Evolutionary conservation across 2,113 vertebrate species (phyloP), one percentile per base, ranked within the genome.

Genomic region (Otolemur garnettii): DNA sequence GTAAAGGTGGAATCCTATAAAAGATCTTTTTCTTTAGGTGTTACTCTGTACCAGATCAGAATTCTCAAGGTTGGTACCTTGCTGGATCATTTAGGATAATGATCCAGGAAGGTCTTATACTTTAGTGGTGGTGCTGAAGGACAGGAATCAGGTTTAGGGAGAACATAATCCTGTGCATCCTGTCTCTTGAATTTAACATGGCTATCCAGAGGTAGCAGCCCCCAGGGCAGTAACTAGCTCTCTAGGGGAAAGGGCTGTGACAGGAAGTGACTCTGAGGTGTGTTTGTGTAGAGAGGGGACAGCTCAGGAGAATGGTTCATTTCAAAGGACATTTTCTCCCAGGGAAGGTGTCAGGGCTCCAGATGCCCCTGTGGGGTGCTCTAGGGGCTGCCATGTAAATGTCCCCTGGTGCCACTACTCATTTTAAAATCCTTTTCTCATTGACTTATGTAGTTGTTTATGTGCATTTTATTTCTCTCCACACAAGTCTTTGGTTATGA

Each of bases 381-480:
- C 62, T 28, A 28, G 74, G 95, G 74, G 7, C 79, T 86, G 55
- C 22, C 57, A 38, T 53, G 42, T 66, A 60, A 71, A 87, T 21
- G 26, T 95, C 59, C 86, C 64, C 42, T 28, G 6, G 59, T 38
- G 55, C 24, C 42, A 35, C 21, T 75, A 55, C 89, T 83, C 45
- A 83, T 42, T 83, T 77, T 11, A 14, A 87, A 87, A 77, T 72
- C 5, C 18, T 45, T 75, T 94, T 87, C 62, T 75, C 1, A 0
- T 66, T 72, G 74, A 96, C 26, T 95, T 21, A 9, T 22, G 60
- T 6, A 74, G 42, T 83, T 89, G 62, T 80, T 75, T 74, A 50
- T 71, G 30, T 71, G 33, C 74, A 93, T 95, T 82, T 89, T 45
- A 62, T 71, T 95, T 42, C 35, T 82, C 60, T 89, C 17, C 35